Percentiles rank a stretch among this genome's conserved stretches.
These are phyloP conservation scores for Dasyurus viverrinus DNA, from an alignment of 2,113 vertebrate genomes.

Conservation along the genomic window DNA sequence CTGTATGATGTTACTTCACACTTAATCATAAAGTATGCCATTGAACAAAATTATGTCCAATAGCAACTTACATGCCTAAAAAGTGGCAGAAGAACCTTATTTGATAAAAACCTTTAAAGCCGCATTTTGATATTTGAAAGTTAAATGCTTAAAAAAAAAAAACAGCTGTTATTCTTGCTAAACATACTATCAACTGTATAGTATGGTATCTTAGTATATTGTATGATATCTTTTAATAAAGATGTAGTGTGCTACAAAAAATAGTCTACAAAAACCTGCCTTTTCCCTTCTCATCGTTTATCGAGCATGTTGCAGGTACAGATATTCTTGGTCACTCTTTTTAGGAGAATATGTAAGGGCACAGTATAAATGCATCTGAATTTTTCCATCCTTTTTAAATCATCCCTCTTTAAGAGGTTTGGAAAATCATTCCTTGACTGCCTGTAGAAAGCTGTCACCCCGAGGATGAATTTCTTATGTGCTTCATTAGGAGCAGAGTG, in stretches of 20 bases:
- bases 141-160: neutral
- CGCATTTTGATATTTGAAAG: neutral
- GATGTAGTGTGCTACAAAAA: neutral
- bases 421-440: neutral
- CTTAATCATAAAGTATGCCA: neutral
- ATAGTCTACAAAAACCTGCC: neutral
- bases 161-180: neutral
- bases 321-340: neutral
- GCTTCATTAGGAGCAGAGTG: neutral
- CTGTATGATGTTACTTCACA: neutral
- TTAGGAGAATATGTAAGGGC: neutral
- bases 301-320: neutral
- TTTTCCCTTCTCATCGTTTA: neutral
- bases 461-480: neutral
- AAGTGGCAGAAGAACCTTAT: neutral
- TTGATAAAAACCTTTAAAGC: neutral
- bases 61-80: neutral
- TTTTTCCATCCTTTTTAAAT: neutral
- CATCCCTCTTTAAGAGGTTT: neutral
- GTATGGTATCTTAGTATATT: no score
- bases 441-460: neutral
- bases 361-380: neutral
- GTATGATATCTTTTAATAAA: neutral
- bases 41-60: neutral
- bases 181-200: neutral